phyloP scores from a whole-genome alignment of 2,113 vertebrate genomes.

The Naja naja region DNA sequence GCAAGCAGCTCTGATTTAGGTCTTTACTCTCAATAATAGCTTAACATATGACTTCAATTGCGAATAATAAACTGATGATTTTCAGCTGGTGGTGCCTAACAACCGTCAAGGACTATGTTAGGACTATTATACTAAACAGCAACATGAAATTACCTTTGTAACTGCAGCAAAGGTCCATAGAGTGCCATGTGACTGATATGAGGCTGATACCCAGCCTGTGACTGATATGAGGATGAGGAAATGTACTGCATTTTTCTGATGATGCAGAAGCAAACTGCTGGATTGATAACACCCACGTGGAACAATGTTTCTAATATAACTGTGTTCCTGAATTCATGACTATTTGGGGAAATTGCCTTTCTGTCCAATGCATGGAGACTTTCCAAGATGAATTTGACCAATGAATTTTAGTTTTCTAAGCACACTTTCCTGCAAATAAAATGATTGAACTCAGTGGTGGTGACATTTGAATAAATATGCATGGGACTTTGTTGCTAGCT shows the following conservation, averaged over 20 bases:
- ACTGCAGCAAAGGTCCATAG: constrained; percentile 34
- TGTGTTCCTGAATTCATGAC: neutral
- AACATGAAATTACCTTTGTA: constrained; percentile 46
- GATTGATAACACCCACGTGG: constrained; percentile 17
- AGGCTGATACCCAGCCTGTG: constrained; percentile 28
- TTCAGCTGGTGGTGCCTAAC: constrained; percentile 30
- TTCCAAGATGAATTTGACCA: neutral
- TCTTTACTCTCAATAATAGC: constrained; percentile 14
- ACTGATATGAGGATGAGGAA: constrained; percentile 33
- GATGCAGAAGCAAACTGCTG: neutral
- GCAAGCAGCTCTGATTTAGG: constrained; percentile 12
- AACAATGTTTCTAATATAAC: constrained; percentile 31
- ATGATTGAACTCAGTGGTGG: neutral
- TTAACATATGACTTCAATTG: constrained; percentile 25
- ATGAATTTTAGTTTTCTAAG: no score
- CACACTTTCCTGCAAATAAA: neutral
- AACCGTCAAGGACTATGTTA: constrained; percentile 47
- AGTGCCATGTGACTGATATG: constrained; percentile 37
- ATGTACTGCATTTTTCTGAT: constrained; percentile 23
- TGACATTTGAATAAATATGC: neutral
- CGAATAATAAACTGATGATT: constrained; percentile 20
- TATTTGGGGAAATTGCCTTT: neutral
- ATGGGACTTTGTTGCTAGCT: neutral
- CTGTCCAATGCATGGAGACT: neutral
- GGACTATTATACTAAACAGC: constrained; percentile 29